phyloP scores from a whole-genome alignment of 1,140 invertebrate genomes.

The Drosophila santomea region DNA sequence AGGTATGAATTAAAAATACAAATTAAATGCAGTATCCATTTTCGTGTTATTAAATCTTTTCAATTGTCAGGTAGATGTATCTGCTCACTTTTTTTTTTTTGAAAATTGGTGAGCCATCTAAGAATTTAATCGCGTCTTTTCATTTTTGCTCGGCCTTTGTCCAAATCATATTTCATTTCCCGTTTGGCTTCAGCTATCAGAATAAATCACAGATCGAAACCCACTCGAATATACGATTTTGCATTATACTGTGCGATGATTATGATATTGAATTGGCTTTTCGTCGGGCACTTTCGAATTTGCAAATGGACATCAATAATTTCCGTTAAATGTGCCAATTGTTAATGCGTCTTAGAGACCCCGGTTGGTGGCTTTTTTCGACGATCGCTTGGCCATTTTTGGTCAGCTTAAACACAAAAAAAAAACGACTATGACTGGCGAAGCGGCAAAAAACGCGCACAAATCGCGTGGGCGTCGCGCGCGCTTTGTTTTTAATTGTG shows the following conservation, averaged over 20 bases:
- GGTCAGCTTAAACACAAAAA: conserved; percentile 49
- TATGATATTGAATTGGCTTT: conserved; percentile 29
- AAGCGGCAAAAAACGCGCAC: conserved; percentile 40
- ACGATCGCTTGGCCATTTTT: conserved; percentile 57
- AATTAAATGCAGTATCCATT: neutral
- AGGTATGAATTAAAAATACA: no score
- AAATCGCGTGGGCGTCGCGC: conserved; percentile 56
- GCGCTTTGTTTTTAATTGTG: conserved; percentile 75
- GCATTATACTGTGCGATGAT: conserved; percentile 21
- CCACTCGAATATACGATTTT: conserved; percentile 22
- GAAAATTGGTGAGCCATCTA: neutral
- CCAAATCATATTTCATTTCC: conserved; percentile 16
- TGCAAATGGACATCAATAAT: conserved; percentile 74
- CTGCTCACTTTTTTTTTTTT: neutral
- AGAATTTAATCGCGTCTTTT: neutral
- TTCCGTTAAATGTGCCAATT: conserved; percentile 81
- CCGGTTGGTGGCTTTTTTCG: conserved; percentile 14
- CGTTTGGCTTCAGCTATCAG: conserved; percentile 13
- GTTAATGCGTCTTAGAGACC: conserved; percentile 65
- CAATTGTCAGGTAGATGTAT: neutral
- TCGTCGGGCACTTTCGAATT: conserved; percentile 68
- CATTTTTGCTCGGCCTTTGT: conserved; percentile 1
- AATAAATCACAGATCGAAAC: conserved; percentile 24
- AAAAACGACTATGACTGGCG: conserved; percentile 15
- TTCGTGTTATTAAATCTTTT: neutral